Base-by-base conservation (phyloP, 2,888 invertebrate genomes). In the Drosophila sordidapex region DNA sequence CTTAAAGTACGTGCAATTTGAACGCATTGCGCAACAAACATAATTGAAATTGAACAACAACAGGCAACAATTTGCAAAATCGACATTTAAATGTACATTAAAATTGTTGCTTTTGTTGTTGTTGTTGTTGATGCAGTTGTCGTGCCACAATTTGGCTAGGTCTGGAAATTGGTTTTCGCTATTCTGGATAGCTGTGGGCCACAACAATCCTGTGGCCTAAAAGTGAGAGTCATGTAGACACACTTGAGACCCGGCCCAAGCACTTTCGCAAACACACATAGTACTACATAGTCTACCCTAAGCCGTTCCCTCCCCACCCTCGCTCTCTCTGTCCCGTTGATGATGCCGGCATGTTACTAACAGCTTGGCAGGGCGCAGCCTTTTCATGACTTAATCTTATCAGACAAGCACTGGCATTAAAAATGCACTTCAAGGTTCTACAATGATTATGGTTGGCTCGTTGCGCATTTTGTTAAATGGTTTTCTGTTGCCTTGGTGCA, bases 351-450 rank as follows among this genome's bases (percentile, higher is more conserved):
- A 48, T 13, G 51, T 70, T 86, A 89, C 89, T 85, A 85, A 85
- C 85, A 89, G 82, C 87, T 48, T 70, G 84, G 69, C 75, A 59
- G 61, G 68, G 82, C 79, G 78, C 81, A 79, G 68, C 78, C 82
- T 76, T 85, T 85, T 85, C 90, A 85, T 85, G 88, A 89, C 85
- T 85, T 85, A 85, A 85, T 85, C 85, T 85, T 85, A 85, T 85
- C 85, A 87, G 85, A 85, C 85, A 85, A 89, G 90, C 83, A 85
- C 85, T 89, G 85, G 85, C 90, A 85, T 85, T 85, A 85, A 89
- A 85, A 89, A 89, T 87, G 89, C 90, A 89, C 88, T 85, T 89
- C 85, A 85, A 85, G 85, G 85, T 85, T 85, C 85, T 85, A 73
- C 83, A 65, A 80, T 83, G 84, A 83, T 87, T 83, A 83, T 79